Evolutionary conservation across 2,797 vertebrate genomes (phyloP).

Genomic region (Phrynocephalus vlangalii): DNA sequence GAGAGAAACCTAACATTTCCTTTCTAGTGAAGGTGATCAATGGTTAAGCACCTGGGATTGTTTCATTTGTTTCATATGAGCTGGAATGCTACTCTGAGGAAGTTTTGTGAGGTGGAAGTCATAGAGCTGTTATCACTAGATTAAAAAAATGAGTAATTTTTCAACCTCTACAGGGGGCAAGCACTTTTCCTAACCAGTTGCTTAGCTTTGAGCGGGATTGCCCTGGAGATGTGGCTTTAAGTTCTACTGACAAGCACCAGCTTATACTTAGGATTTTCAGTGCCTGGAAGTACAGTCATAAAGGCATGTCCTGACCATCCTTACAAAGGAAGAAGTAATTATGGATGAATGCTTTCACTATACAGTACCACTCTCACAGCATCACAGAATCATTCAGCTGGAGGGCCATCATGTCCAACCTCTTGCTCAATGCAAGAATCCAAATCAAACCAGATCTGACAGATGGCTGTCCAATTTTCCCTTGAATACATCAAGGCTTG

Average conservation of each 20-base stretch:
- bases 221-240: not conserved
- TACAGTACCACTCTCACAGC: not conserved
- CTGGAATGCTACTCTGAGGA: not conserved
- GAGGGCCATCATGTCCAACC: too few relatives aligned
- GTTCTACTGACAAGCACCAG: slow-evolving; percentile 12
- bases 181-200: slow-evolving; percentile 30
- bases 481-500: too few relatives aligned
- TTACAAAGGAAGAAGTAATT: not conserved
- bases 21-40: not conserved
- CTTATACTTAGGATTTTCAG: not conserved
- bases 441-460: too few relatives aligned
- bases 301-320: not conserved
- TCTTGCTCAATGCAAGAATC: too few relatives aligned
- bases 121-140: not conserved
- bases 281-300: too few relatives aligned
- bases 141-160: not conserved
- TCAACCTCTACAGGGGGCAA: not conserved
- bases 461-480: too few relatives aligned
- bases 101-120: not conserved
- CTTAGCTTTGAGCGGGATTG: not conserved
- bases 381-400: too few relatives aligned
- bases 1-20: slow-evolving; percentile 16
- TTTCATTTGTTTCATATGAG: not conserved
- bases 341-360: not conserved
- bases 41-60: not conserved